Conservation (phyloP, 1,140 invertebrate genomes). For the Stenopsyche tienmushanensis region DNA sequence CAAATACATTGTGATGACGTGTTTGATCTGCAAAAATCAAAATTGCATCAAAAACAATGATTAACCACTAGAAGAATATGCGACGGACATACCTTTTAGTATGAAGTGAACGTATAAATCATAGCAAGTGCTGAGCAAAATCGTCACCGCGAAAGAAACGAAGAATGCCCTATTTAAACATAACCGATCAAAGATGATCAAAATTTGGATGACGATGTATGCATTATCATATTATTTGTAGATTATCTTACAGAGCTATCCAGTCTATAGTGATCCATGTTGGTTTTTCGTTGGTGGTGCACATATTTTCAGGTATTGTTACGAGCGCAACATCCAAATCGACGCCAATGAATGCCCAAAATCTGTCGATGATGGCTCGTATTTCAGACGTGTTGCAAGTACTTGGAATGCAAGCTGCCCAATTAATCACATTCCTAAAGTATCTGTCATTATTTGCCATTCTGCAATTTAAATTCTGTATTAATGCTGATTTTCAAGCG, state of each 20-base stretch:
- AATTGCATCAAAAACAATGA: too few relatives aligned
- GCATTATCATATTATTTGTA: too few relatives aligned
- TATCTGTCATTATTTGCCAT: not conserved
- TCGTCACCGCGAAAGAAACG: not conserved
- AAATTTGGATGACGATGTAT: too few relatives aligned
- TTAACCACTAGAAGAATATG: too few relatives aligned
- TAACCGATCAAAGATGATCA: too few relatives aligned
- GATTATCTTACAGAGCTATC: slow-evolving; percentile 8
- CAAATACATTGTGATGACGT: too few relatives aligned
- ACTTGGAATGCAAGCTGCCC: slow-evolving; percentile 7
- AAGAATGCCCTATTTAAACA: slow-evolving; percentile 14
- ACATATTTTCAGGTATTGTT: slow-evolving; percentile 2
- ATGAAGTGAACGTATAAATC: too few relatives aligned
- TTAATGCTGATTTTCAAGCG: too few relatives aligned
- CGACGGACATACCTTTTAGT: too few relatives aligned
- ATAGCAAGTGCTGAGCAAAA: slow-evolving; percentile 3
- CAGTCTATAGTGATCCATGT: slow-evolving; percentile 1
- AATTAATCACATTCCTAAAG: not conserved
- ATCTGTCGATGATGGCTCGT: not conserved
- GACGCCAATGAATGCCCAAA: not conserved
- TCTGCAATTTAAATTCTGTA: not conserved
- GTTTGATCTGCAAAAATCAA: too few relatives aligned
- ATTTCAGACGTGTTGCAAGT: not conserved
- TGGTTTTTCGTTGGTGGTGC: not conserved
- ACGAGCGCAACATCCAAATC: not conserved